Evolutionary conservation across 2,797 vertebrate species (phyloP).

Genomic region (Pygocentrus nattereri): DNA sequence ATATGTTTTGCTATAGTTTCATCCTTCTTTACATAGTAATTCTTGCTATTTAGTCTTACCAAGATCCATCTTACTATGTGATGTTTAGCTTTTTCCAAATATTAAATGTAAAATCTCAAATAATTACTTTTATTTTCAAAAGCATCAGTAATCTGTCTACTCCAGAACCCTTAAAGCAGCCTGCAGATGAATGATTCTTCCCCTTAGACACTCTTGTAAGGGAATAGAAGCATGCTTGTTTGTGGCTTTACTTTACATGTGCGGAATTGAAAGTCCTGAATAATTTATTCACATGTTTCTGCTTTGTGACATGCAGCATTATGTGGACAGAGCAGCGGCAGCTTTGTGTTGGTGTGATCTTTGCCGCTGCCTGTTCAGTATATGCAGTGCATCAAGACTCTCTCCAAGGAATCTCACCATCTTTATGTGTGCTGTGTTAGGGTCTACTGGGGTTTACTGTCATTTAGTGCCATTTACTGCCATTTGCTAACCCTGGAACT

Average conservation of each 20-base stretch:
- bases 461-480: constrained; percentile 53
- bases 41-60: too few relatives aligned
- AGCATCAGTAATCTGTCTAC: not conserved
- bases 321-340: constrained; percentile 38
- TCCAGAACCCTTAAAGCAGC: not conserved
- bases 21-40: not conserved
- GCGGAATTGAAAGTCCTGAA: constrained; percentile 49
- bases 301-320: not conserved
- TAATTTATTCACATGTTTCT: constrained; percentile 50
- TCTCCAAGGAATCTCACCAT: constrained; percentile 7
- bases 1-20: not conserved
- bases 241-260: constrained; percentile 1
- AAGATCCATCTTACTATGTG: not conserved
- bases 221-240: constrained; percentile 5
- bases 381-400: constrained; percentile 23
- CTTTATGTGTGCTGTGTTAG: constrained; percentile 46
- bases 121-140: not conserved
- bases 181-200: not conserved
- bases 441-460: constrained; percentile 51
- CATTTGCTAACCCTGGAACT: constrained; percentile 40
- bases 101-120: not conserved
- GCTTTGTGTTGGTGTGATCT: constrained; percentile 43
- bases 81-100: not conserved
- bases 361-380: constrained; percentile 50
- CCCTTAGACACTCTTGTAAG: not conserved